phyloP scores from a whole-genome alignment of 2,888 invertebrate species.

The Pyralis farinalis region DNA sequence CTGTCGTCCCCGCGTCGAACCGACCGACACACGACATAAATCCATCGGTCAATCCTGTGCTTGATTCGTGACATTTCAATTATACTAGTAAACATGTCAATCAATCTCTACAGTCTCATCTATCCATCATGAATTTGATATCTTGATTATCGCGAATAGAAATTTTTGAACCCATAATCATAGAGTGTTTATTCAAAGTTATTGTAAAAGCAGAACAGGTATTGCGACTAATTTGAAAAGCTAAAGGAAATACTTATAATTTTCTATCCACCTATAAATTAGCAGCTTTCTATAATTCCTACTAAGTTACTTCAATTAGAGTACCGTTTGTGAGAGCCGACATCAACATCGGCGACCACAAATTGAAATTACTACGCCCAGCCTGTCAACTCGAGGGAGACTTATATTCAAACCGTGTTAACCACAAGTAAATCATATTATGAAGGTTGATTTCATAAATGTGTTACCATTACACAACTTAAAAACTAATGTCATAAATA shows the following conservation, averaged over 20 bases:
- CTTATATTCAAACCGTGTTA: not conserved
- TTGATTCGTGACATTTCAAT: slow-evolving; percentile 62
- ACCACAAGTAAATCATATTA: not conserved
- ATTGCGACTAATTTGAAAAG: no score
- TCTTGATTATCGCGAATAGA: not conserved
- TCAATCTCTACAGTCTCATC: slow-evolving; percentile 43
- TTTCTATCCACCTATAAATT: no score
- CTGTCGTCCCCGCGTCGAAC: slow-evolving; percentile 37
- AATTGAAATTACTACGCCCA: not conserved
- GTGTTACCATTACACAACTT: no score
- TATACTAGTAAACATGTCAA: slow-evolving; percentile 58
- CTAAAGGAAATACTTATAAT: no score
- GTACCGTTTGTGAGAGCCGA: not conserved
- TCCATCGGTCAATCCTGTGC: slow-evolving; percentile 40
- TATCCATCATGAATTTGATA: slow-evolving; percentile 28
- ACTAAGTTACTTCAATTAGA: not conserved
- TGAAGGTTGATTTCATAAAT: no score
- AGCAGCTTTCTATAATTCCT: not conserved
- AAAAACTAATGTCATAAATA: no score
- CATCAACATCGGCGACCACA: not conserved
- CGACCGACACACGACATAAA: slow-evolving; percentile 47
- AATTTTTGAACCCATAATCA: not conserved
- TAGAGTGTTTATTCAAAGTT: not conserved
- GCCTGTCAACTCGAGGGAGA: not conserved
- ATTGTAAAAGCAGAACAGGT: no score